Base-by-base conservation (phyloP, 2,113 vertebrate species). In the Neolamprologus longior region DNA sequence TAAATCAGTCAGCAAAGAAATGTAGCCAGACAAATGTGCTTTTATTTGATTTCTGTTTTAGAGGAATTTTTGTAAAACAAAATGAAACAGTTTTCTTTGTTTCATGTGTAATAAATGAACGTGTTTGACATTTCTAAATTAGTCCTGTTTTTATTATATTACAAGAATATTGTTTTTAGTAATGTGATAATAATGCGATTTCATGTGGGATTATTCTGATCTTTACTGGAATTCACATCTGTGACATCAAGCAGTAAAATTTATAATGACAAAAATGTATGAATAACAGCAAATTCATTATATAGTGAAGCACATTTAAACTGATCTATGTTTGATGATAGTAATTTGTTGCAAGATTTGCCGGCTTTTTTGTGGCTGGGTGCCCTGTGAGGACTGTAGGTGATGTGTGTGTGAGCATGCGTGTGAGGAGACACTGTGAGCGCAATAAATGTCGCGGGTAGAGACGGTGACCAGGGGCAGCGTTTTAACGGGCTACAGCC, bases 11-110 rank as follows among this genome's bases (percentile, higher is more conserved):
- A 15, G 52, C n/a, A 81, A 45, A 45, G 66, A 42, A 40, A 68
- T 71, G 28, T 28, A 55, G 12, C 11, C 37, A 9, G 9, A 57
- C 8, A 50, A 11, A 50, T 31, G 19, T 61, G 14, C n/a, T 24
- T 76, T 17, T 83, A 37, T 79, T 71, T 14, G 5, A 80, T 83
- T 80, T 37, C 55, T 80, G 80, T 89, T 86, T 80, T 86, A 83
- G 3, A 83, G 47, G 47, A 89, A 86, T 33, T 35, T 33, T 26
- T 33, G 10, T 37, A 1, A 50, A 11, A 73, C 45, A n/a, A 58
- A 50, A 47, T 9, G 17, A 10, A 78, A 21, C 66, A 52, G 26
- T 78, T 78, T 28, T 78, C 7, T 53, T 80, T 80, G 73, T 80
- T 66, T 63, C 42, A 19, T 80, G n/a, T 66, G 9, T 66, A 66